Evolutionary conservation across 2,888 invertebrate genomes (phyloP), one percentile per base, ranked within the genome.

Genomic region (Trachelus troglodyta): DNA sequence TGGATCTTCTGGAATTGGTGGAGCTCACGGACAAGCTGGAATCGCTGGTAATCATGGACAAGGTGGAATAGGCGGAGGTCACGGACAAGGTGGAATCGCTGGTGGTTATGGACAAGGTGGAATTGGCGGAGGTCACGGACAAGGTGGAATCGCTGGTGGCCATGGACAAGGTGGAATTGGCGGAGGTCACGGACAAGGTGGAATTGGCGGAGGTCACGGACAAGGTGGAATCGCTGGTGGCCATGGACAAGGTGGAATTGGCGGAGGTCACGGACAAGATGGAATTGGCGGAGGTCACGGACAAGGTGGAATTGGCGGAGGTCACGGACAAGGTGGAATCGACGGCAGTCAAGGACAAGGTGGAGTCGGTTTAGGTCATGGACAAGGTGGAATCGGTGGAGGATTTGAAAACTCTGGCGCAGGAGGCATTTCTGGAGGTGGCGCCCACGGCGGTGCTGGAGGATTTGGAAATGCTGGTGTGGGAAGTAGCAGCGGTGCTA

Each of bases 1-100:
- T 74, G 33, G n/a, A 31, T 34, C 33, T 34, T n/a, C 34, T 35
- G 74, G 74, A 34, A 34, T 74, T 15, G 74, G 74, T 34, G 74
- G 74, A 31, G 34, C 9, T 33, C 74, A 74, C 34, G 74, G 34
- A 30, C 74, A 73, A 9, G 34, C 6, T 73, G 73, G 73, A 73
- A 34, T 34, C 11, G 73, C 34, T 31, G 34, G 73, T 9, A 23
- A 4, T 30, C 69, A 69, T 4, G 69, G 73, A 23, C 34, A 31
- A 30, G 73, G 23, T 23, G 73, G 34, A n/a, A 34, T 73, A 11
- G 34, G 73, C 4, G 73, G 34, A 33, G 73, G 34, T 34, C 34
- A 34, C 34, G 34, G 34, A 34, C 34, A 34, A 34, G 34, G 34
- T 34, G 34, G 6, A 34, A 34, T 34, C 4, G 34, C 34, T 34